Evolutionary conservation across 2,797 vertebrate species (phyloP), one percentile per base, ranked within the genome.

Genomic region (Anomalospiza imberbis): DNA sequence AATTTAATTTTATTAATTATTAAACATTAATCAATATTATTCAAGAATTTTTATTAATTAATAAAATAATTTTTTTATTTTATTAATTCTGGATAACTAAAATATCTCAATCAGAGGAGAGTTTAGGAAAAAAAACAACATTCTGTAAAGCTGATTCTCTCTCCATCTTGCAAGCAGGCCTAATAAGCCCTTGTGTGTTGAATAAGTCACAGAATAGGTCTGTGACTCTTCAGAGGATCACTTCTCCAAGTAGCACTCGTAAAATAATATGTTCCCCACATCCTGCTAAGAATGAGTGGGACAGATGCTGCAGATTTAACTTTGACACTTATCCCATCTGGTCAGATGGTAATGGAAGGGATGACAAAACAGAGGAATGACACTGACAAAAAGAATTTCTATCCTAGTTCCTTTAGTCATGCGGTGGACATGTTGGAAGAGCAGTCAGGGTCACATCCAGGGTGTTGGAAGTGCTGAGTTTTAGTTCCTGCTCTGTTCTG

Each of bases 321-420:
- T 50, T 74, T 40, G 61, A 32, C 42, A 44, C 72, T 70, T 60
- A 40, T 16, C 44, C 86, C 21, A n/a, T 74, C 65, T 92, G 81
- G 47, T 87, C 72, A 77, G 45, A 19, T 36, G 53, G 42, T 50
- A 62, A 34, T 70, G 26, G 63, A 79, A 72, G 88, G 66, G 22
- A 84, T 34, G 75, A 34, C 50, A 89, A 85, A 94, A 76, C 13
- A 91, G 84, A 88, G 40, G 67, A 80, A 58, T 92, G 89, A 85
- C 78, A 13, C 34, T 51, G 51, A 55, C 91, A 83, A 31, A 34
- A 85, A 48, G 44, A 68, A 89, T 89, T 85, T 80, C 72, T 68
- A 28, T 87, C 19, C 25, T 20, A 18, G 48, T 71, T 74, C 78
- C 47, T 87, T 72, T 45, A 77, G 85, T 92, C 79, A 63, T 12